Evolutionary conservation across 2,888 invertebrate species (phyloP).

Genomic region (Plagiodera versicolora): DNA sequence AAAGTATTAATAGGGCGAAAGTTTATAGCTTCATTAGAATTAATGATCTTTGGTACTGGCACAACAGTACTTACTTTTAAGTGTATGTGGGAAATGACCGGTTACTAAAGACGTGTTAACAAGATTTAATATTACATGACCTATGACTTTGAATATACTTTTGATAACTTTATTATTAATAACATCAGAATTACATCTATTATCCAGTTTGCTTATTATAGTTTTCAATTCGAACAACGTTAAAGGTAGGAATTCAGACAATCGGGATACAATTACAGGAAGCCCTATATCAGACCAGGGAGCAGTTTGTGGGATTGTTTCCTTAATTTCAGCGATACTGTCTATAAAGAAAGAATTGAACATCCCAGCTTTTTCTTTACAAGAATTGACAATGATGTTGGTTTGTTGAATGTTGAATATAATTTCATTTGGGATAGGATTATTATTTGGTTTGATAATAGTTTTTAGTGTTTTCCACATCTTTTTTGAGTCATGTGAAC

Average conservation of each 20-base stretch:
- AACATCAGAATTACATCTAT: conserved; percentile 12
- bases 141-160: conserved; percentile 6
- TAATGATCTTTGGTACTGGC: conserved; percentile 13
- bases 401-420: conserved; percentile 2
- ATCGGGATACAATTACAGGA: conserved; percentile 4
- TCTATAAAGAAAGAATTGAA: conserved; percentile 10
- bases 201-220: conserved; percentile 3
- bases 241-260: conserved; percentile 3
- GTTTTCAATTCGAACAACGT: conserved; percentile 2
- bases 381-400: conserved; percentile 2
- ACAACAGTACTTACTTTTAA: conserved; percentile 11
- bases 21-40: conserved; percentile 2
- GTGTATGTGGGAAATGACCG: conserved; percentile 1
- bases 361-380: conserved; percentile 6
- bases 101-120: conserved; percentile 10
- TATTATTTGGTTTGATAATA: not conserved
- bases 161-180: conserved; percentile 4
- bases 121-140: conserved; percentile 13
- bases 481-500: not conserved
- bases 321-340: conserved; percentile 1
- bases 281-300: conserved; percentile 4
- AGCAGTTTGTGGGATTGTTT: conserved; percentile 4
- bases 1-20: not conserved
- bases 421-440: conserved; percentile 2
- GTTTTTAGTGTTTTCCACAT: conserved; percentile 1